Evolutionary conservation across 2,888 invertebrate species (phyloP), one percentile per base, ranked within the genome.

Genomic region (Pollenia griseotomentosa): DNA sequence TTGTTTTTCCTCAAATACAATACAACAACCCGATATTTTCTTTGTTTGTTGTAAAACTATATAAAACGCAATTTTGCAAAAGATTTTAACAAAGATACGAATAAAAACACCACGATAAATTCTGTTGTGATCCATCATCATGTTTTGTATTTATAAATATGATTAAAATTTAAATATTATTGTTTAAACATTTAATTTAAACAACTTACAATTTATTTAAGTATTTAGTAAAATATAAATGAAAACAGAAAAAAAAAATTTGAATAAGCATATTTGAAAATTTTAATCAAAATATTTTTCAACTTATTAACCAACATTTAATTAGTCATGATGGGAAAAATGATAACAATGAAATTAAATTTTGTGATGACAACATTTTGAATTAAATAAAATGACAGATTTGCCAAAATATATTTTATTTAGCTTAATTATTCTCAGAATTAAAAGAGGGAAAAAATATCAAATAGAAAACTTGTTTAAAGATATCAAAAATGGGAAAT

Each of bases 61-160:
- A 57, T 48, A 53, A 73, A 85, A 75, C 81, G 71, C 75, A 85
- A 81, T 85, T 79, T 80, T 65, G 53, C 57, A 48, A 40, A 44
- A 81, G 48, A 66, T 68, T 63, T 75, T 57, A 8, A 23, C 51
- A 63, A 42, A 46, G 33, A 46, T 33, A 33, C 33, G 33, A 33
- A 33, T 19, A 78, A 57, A 14, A 42, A 48, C 48, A 80, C 46
- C 14, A 65, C 9, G n/a, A 19, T 40, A 14, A 82, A 63, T 86
- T 78, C 23, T 51, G 63, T 75, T 80, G 33, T 68, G 59, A 14
- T 19, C 57, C 33, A 73, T 87, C 33, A 73, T 87, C 61, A 81
- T 78, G 55, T 61, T 68, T 68, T 46, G 73, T 63, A 77, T 83
- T 83, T 77, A 77, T 65, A 77, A 75, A 53, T 75, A 83, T 80